These are phyloP conservation scores for Phocoena sinus DNA, from an alignment of 2,113 vertebrate genomes.

Conservation along the genomic window DNA sequence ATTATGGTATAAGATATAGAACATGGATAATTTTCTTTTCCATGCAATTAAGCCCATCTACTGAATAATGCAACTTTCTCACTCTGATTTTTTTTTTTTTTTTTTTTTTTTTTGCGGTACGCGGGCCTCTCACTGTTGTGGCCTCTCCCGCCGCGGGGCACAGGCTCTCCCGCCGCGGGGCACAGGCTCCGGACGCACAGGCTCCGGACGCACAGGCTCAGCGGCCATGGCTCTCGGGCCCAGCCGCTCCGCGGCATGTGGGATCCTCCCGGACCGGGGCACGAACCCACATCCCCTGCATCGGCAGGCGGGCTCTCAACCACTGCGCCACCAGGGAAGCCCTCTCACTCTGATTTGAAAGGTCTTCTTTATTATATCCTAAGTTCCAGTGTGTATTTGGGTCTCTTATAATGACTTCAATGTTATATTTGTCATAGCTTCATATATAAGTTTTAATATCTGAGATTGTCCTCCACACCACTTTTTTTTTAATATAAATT, in stretches of 20 bases:
- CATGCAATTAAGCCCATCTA: neutral
- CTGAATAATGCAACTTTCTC: neutral
- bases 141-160: too few relatives aligned
- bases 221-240: too few relatives aligned
- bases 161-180: too few relatives aligned
- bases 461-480: neutral
- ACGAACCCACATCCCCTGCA: too few relatives aligned
- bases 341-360: neutral
- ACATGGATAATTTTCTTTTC: neutral
- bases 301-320: too few relatives aligned
- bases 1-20: neutral
- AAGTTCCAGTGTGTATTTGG: neutral
- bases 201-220: too few relatives aligned
- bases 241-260: too few relatives aligned
- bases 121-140: too few relatives aligned
- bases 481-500: neutral
- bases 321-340: too few relatives aligned
- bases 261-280: too few relatives aligned
- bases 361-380: neutral
- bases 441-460: neutral
- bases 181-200: too few relatives aligned
- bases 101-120: too few relatives aligned
- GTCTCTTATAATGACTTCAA: neutral
- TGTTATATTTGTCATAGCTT: neutral
- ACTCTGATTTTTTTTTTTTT: neutral